These are phyloP conservation scores for Agrypnia vestita DNA, from an alignment of 1,140 invertebrate genomes.

Conservation along the genomic window DNA sequence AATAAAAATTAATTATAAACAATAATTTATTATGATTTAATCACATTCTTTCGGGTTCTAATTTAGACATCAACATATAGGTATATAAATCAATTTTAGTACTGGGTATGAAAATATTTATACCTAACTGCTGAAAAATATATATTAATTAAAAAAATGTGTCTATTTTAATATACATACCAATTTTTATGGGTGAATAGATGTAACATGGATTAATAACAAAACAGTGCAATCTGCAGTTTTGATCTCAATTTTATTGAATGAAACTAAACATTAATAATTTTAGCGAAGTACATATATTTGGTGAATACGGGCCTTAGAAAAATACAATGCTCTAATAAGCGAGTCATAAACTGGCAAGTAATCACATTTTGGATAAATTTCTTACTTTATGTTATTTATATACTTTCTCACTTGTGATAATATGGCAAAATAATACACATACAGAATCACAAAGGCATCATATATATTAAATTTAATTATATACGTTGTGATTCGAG, in stretches of 20 bases:
- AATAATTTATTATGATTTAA: too few species aligned
- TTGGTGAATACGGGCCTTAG: slow-evolving; percentile 57
- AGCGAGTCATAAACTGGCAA: slow-evolving; percentile 55
- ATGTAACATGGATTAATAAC: neutral
- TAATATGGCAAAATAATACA: slow-evolving; percentile 37
- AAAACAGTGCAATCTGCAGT: neutral
- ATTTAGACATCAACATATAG: too few species aligned
- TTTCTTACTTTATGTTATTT: slow-evolving; percentile 27
- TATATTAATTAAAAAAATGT: too few species aligned
- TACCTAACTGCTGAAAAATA: too few species aligned
- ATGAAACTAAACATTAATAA: neutral
- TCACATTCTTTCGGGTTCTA: too few species aligned
- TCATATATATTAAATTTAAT: neutral
- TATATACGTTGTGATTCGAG: neutral
- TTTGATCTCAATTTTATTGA: slow-evolving; percentile 5
- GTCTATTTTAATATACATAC: too few species aligned
- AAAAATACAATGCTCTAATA: slow-evolving; percentile 37
- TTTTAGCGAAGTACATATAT: slow-evolving; percentile 48
- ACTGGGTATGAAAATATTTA: too few species aligned
- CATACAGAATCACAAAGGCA: slow-evolving; percentile 21
- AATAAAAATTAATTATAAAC: too few species aligned
- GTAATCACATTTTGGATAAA: slow-evolving; percentile 52
- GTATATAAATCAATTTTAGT: too few species aligned
- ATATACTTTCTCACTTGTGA: slow-evolving; percentile 41
- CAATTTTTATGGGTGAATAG: too few species aligned